These are phyloP conservation scores for Trichonephila clavipes DNA, from an alignment of 1,140 invertebrate genomes.

Conservation along the genomic window DNA sequence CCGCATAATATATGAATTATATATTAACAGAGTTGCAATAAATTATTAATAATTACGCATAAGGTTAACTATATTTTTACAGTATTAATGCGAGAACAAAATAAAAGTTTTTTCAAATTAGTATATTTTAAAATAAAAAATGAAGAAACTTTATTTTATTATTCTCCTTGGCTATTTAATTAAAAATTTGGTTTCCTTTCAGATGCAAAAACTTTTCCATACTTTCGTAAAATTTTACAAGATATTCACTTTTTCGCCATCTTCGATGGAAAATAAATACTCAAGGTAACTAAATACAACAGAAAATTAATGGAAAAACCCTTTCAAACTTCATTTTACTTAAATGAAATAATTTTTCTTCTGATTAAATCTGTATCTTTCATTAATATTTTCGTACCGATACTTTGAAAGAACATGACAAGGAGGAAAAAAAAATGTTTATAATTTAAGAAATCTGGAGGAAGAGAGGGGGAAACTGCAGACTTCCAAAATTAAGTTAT, in stretches of 20 bases:
- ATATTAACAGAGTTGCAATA: too few relatives aligned
- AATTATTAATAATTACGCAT: too few relatives aligned
- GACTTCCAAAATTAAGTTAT: slow-evolving; percentile 69
- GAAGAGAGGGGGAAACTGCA: neutral
- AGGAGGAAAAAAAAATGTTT: neutral
- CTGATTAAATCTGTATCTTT: slow-evolving; percentile 24
- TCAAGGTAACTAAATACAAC: neutral
- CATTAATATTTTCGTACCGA: slow-evolving; percentile 4
- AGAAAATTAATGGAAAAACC: slow-evolving; percentile 3
- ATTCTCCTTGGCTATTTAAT: neutral
- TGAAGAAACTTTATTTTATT: neutral
- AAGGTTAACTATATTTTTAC: too few relatives aligned
- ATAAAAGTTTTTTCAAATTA: too few relatives aligned
- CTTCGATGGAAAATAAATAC: too few relatives aligned
- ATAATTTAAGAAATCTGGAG: slow-evolving; percentile 21
- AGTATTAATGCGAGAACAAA: too few relatives aligned
- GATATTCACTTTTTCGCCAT: neutral
- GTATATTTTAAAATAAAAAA: too few relatives aligned
- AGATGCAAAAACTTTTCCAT: neutral
- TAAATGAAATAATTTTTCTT: slow-evolving; percentile 5
- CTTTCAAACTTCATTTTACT: neutral
- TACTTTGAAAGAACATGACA: neutral
- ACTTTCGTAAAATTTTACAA: neutral
- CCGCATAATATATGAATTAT: too few relatives aligned
- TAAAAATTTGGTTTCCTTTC: neutral